These are phyloP conservation scores for Patiria miniata DNA, from an alignment of 35 echinoderm and acorn worm species.

Conservation along the genomic window DNA sequence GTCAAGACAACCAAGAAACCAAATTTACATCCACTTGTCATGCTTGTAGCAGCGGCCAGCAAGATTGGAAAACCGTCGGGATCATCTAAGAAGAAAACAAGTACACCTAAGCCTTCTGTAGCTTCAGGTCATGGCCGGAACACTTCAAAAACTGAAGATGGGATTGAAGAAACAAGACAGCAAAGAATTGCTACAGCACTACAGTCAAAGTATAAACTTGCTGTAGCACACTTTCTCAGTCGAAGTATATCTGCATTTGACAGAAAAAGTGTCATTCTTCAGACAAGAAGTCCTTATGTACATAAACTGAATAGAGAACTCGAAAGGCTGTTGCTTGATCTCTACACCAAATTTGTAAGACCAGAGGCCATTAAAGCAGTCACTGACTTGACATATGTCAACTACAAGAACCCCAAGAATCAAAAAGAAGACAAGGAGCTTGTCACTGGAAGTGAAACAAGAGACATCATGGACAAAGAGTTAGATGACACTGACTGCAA, in stretches of 20 bases:
- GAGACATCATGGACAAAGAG: neutral
- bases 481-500: neutral
- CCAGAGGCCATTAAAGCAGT: neutral
- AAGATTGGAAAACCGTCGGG: neutral
- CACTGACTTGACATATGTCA: neutral
- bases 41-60: neutral
- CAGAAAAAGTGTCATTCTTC: constrained; percentile 35
- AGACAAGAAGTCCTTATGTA: constrained; percentile 29
- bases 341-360: constrained; percentile 16
- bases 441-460: neutral
- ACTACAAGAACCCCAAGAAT: neutral
- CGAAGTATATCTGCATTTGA: constrained; percentile 30
- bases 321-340: neutral
- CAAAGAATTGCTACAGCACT: neutral
- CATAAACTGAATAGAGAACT: constrained; percentile 30
- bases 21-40: neutral
- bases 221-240: constrained; percentile 7
- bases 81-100: neutral
- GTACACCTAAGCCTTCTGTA: neutral
- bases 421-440: neutral
- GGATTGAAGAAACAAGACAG: neutral
- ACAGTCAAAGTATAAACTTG: neutral
- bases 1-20: neutral
- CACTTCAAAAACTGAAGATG: neutral
- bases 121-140: neutral